These are phyloP conservation scores for Carassius auratus DNA, from an alignment of 2,113 vertebrate species.

Conservation along the genomic window DNA sequence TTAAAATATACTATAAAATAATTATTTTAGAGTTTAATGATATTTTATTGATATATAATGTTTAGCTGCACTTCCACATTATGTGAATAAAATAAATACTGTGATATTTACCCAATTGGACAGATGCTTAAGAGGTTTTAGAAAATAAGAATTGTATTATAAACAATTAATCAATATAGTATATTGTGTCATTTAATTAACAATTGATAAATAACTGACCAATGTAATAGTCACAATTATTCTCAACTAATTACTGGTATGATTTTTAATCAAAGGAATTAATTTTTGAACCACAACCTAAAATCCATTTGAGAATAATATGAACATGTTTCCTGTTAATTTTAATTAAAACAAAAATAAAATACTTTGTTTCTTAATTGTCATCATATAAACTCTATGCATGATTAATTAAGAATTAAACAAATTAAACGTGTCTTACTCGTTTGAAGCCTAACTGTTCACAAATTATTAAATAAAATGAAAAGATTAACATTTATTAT, in stretches of 20 bases:
- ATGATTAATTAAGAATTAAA: neutral
- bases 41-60: neutral
- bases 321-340: neutral
- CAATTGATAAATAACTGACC: neutral
- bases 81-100: conserved; percentile 10
- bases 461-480: neutral
- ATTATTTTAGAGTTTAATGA: too few relatives aligned
- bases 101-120: neutral
- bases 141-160: neutral
- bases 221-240: neutral
- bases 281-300: neutral
- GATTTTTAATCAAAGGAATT: neutral
- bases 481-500: neutral
- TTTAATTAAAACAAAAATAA: neutral
- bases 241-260: neutral
- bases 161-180: neutral
- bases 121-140: neutral
- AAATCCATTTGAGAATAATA: neutral
- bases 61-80: neutral
- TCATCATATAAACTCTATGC: neutral
- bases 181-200: neutral
- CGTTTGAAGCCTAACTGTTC: neutral
- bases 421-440: neutral
- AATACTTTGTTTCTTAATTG: neutral
- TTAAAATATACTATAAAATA: too few relatives aligned